Conservation (phyloP, 2,797 vertebrate genomes). For the Oceanodroma leucorhoa region DNA sequence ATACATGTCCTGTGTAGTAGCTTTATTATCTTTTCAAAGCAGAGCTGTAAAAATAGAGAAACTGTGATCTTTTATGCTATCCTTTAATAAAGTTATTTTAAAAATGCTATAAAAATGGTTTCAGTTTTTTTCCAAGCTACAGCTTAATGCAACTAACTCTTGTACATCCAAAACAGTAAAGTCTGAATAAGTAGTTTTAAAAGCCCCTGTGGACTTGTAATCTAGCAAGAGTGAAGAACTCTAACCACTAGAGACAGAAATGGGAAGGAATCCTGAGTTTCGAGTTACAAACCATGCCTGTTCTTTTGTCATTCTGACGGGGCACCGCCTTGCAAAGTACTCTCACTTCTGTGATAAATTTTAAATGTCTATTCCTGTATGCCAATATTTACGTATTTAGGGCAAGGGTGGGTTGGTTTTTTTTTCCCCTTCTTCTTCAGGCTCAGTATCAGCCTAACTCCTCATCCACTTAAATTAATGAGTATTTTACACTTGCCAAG, state of each 20-base stretch:
- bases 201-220: conserved; percentile 69
- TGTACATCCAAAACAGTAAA: conserved; percentile 71
- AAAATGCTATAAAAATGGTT: conserved; percentile 64
- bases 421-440: neutral
- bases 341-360: conserved; percentile 21
- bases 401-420: neutral
- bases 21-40: conserved; percentile 66
- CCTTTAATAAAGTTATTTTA: conserved; percentile 68
- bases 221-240: conserved; percentile 64
- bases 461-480: neutral
- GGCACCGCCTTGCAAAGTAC: neutral
- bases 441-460: neutral
- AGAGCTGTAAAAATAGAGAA: conserved; percentile 60
- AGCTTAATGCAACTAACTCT: conserved; percentile 62
- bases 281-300: conserved; percentile 40
- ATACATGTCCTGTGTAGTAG: conserved; percentile 47
- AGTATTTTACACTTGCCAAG: neutral
- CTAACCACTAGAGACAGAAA: conserved; percentile 67
- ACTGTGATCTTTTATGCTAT: conserved; percentile 66
- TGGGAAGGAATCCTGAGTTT: conserved; percentile 55
- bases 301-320: conserved; percentile 7
- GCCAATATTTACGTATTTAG: neutral
- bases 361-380: neutral
- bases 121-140: conserved; percentile 37
- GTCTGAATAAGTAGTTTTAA: conserved; percentile 72